Evolutionary conservation across 2,888 invertebrate genomes (phyloP), one percentile per base, ranked within the genome.

Genomic region (Lepidochrysops patricia): DNA sequence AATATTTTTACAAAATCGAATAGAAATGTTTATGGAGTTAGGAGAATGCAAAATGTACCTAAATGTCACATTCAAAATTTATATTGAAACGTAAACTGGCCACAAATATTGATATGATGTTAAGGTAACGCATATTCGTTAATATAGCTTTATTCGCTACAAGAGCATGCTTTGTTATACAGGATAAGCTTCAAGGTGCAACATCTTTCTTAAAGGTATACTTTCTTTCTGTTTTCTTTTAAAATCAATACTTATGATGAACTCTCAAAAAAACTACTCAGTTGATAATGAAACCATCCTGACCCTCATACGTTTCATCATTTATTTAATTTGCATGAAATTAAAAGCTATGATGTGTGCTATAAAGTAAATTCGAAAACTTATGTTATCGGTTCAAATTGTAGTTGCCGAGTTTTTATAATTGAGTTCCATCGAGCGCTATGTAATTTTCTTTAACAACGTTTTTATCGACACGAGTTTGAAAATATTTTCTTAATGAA

Each of bases 371-470:
- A 49, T 13, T 50, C 26, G 29, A 29, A 52, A 52, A 52, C 52
- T 27, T 52, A 29, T 52, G 29, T 13, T 27, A 52, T 29, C 27
- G 52, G 27, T 13, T 52, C 15, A 27, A 52, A 52, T 52, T 52
- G 19, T 52, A 52, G 27, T 52, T 27, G 27, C 26, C 2, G 26
- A 52, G 50, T 50, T 50, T 50, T 26, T 50, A 29, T 52, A 52
- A 52, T 52, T 52, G 52, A 52, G 52, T 52, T 52, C 52, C 27
- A 52, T 52, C 52, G 52, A 26, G 50, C 50, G 50, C 50, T 26
- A 13, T 52, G 52, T 52, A 15, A 52, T 52, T 52, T 52, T 27
- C 52, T 27, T 52, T 52, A 15, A 27, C 29, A 52, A 52, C 52
- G 27, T 27, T 52, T 52, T 52, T 27, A 52, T 52, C 52, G 52